These are phyloP conservation scores for Drosophila takahashii DNA, from an alignment of 1,140 invertebrate genomes.

Conservation along the genomic window DNA sequence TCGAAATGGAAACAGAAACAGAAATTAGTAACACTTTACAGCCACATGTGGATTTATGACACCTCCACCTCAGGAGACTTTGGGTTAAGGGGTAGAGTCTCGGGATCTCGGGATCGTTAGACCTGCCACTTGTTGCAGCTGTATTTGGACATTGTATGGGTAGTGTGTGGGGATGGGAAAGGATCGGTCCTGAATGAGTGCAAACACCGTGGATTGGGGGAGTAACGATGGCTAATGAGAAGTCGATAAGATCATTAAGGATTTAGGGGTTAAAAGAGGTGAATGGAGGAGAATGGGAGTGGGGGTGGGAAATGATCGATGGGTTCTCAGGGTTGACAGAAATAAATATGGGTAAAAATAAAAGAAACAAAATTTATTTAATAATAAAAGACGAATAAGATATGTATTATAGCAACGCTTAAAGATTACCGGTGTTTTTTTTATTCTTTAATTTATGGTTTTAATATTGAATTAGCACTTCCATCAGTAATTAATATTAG, in stretches of 20 bases:
- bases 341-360: background rate
- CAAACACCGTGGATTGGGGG: background rate
- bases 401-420: too few relatives aligned
- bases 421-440: too few relatives aligned
- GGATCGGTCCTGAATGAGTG: slow-evolving; percentile 26
- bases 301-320: slow-evolving; percentile 16
- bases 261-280: slow-evolving; percentile 31
- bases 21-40: slow-evolving; percentile 77
- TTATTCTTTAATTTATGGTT: background rate
- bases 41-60: slow-evolving; percentile 80
- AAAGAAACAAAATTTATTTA: too few relatives aligned
- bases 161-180: slow-evolving; percentile 1
- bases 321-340: slow-evolving; percentile 21
- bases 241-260: slow-evolving; percentile 47
- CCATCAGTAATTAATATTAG: background rate
- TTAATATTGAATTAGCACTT: background rate
- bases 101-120: slow-evolving; percentile 16
- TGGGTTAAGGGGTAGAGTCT: slow-evolving; percentile 20
- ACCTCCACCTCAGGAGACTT: slow-evolving; percentile 23
- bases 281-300: slow-evolving; percentile 6
- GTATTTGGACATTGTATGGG: slow-evolving; percentile 31
- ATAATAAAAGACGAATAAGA: too few relatives aligned
- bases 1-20: slow-evolving; percentile 51
- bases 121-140: slow-evolving; percentile 76
- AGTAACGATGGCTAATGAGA: slow-evolving; percentile 21